phyloP scores from a whole-genome alignment of 2,888 invertebrate species.

The Melieria omissa region DNA sequence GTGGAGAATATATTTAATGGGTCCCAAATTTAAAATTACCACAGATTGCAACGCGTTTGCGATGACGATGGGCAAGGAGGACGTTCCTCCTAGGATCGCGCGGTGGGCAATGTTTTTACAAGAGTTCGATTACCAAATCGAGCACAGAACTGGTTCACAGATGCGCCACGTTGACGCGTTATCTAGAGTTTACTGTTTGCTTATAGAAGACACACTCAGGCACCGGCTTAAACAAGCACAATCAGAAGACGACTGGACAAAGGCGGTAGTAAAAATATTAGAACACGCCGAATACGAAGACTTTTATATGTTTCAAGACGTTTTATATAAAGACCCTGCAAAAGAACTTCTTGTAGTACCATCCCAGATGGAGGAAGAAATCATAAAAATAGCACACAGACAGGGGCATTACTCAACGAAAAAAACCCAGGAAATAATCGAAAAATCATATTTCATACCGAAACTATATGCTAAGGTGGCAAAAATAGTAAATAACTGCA shows the following conservation, averaged over 20 bases:
- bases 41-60: no score
- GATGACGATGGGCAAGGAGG: no score
- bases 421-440: background rate
- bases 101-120: no score
- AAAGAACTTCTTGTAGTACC: background rate
- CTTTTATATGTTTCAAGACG: background rate
- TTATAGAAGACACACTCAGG: background rate
- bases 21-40: no score
- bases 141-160: no score
- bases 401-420: background rate
- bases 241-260: background rate
- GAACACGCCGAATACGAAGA: background rate
- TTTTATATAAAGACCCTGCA: background rate
- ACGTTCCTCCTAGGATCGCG: no score
- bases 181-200: constrained; percentile 5
- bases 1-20: no score
- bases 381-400: background rate
- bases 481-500: no score
- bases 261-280: constrained; percentile 1
- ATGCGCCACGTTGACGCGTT: no score
- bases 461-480: no score
- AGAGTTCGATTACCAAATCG: no score
- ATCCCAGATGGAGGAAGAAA: constrained; percentile 1
- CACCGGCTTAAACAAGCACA: background rate
- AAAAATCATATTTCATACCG: no score